Percentiles rank a stretch among this genome's conserved stretches.
These are phyloP conservation scores for Heliconius aoede DNA, from an alignment of 2,888 invertebrate genomes.

Conservation along the genomic window DNA sequence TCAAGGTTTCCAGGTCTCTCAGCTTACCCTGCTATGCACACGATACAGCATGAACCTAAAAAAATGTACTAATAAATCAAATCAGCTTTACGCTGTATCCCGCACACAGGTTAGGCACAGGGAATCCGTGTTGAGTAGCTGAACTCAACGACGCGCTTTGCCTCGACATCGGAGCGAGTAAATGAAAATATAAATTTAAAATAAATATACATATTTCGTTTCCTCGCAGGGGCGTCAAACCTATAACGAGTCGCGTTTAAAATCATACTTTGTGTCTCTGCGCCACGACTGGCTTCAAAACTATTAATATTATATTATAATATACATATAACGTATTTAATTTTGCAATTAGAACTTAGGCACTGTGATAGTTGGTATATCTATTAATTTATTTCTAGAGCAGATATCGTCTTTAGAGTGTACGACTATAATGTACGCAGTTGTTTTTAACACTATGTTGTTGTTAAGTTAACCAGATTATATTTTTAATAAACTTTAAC, in stretches of 20 bases:
- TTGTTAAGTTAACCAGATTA: conserved; percentile 46
- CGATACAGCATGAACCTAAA: no score
- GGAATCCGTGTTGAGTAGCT: no score
- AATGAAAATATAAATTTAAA: no score
- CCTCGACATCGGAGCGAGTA: no score
- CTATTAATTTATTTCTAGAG: conserved; percentile 51
- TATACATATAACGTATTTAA: not conserved
- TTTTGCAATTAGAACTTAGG: conserved; percentile 56
- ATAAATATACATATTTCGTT: not conserved
- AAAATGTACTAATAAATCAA: no score
- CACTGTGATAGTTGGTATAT: conserved; percentile 71
- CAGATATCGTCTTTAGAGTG: not conserved
- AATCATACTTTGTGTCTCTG: not conserved
- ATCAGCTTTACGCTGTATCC: no score
- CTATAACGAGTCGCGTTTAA: not conserved
- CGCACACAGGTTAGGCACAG: no score
- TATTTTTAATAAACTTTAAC: conserved; percentile 56
- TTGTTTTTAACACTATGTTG: conserved; percentile 26
- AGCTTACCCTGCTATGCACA: no score
- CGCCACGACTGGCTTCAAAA: not conserved
- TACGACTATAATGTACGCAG: not conserved
- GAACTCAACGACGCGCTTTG: no score
- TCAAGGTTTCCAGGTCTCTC: no score
- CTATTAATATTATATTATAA: not conserved
- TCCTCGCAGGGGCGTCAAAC: not conserved